phyloP scores from a whole-genome alignment of 2,113 vertebrate genomes.

The Struthio camelus region DNA sequence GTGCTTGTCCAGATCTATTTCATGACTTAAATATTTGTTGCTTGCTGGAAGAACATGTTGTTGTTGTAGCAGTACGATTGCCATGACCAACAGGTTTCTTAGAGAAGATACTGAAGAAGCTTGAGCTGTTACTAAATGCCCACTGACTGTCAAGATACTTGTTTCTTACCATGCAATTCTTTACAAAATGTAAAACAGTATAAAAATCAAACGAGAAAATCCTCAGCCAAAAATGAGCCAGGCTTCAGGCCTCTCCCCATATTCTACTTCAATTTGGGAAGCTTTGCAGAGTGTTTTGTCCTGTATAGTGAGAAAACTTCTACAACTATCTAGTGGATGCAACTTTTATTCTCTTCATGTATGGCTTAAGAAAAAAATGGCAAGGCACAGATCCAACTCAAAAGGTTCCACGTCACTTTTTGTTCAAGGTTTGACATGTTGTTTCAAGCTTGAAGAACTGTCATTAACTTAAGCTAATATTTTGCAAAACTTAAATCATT shows the following conservation, averaged over 20 bases:
- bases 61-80: neutral
- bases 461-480: neutral
- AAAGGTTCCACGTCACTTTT: neutral
- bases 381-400: neutral
- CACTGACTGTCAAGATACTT: neutral
- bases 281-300: neutral
- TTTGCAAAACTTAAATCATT: neutral
- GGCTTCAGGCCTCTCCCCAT: neutral
- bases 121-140: neutral
- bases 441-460: neutral
- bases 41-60: neutral
- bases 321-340: neutral
- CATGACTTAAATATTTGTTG: neutral
- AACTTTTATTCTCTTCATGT: neutral
- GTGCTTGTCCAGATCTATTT: neutral
- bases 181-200: neutral
- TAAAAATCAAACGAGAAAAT: neutral
- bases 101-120: neutral
- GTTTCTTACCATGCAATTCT: neutral
- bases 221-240: neutral
- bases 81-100: neutral
- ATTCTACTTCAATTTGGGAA: neutral
- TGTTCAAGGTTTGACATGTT: neutral
- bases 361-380: neutral
- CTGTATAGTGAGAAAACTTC: neutral